Evolutionary conservation across 2,797 vertebrate species (phyloP).

Genomic region (Vireo griseus): DNA sequence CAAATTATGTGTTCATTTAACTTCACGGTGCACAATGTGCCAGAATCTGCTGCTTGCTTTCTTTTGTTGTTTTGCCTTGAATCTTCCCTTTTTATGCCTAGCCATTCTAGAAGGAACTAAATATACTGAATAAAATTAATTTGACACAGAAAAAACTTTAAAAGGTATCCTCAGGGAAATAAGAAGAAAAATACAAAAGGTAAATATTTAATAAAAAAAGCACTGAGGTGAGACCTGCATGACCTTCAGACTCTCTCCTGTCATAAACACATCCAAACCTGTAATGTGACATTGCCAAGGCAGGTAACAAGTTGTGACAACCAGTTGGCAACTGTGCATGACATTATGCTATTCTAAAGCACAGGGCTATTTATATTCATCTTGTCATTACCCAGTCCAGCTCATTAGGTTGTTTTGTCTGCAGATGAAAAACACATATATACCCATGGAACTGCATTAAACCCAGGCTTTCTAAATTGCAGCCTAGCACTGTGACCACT

Average conservation of each 20-base stretch:
- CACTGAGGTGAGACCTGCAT: background rate
- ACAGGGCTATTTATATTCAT: background rate
- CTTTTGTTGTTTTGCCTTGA: background rate
- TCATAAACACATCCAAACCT: background rate
- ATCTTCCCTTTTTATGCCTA: background rate
- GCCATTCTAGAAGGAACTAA: background rate
- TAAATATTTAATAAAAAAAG: background rate
- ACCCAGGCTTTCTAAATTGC: background rate
- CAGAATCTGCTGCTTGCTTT: background rate
- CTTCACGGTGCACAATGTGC: background rate
- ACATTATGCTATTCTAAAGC: background rate
- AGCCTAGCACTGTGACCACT: background rate
- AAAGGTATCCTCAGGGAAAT: background rate
- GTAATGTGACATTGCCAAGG: background rate
- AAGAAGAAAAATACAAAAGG: background rate
- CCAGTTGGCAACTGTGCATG: background rate
- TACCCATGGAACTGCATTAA: background rate
- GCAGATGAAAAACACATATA: background rate
- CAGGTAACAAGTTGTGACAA: background rate
- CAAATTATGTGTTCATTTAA: background rate
- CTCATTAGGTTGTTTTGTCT: background rate
- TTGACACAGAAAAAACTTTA: background rate
- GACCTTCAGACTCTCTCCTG: background rate
- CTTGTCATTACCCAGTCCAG: background rate
- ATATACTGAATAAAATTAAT: background rate